Evolutionary conservation across 1,140 invertebrate species (phyloP).

Genomic region (Anastrepha ludens): DNA sequence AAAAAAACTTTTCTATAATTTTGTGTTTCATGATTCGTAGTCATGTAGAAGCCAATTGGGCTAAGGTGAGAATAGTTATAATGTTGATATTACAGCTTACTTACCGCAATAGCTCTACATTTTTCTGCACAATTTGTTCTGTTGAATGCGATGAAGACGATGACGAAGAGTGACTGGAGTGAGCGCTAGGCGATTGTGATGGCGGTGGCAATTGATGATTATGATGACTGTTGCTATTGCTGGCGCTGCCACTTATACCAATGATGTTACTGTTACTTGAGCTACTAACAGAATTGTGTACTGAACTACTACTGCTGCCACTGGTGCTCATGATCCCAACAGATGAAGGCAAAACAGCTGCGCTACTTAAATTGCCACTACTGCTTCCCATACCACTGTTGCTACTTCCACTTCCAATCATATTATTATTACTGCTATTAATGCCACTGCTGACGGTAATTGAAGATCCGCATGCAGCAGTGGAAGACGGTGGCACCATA

Average conservation of each 20-base stretch:
- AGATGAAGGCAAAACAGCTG: constrained; percentile 6
- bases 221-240: constrained; percentile 35
- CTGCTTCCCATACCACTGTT: not conserved
- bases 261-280: not conserved
- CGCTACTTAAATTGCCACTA: not conserved
- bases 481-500: constrained; percentile 46
- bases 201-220: constrained; percentile 64
- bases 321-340: not conserved
- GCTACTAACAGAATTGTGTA: not conserved
- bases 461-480: constrained; percentile 53
- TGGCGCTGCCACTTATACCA: not conserved
- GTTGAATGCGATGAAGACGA: constrained; percentile 71
- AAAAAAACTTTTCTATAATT: no score
- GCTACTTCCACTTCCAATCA: constrained; percentile 6
- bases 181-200: constrained; percentile 65
- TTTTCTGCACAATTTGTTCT: constrained; percentile 68
- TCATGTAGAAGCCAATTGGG: not conserved
- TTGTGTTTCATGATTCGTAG: no score
- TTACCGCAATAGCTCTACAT: constrained; percentile 68
- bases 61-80: not conserved
- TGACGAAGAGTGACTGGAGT: constrained; percentile 63
- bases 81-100: constrained; percentile 33
- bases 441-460: not conserved
- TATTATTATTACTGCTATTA: not conserved
- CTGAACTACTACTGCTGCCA: not conserved